Evolutionary conservation across 2,888 invertebrate species (phyloP).

Genomic region (Sclerodermus sp.): DNA sequence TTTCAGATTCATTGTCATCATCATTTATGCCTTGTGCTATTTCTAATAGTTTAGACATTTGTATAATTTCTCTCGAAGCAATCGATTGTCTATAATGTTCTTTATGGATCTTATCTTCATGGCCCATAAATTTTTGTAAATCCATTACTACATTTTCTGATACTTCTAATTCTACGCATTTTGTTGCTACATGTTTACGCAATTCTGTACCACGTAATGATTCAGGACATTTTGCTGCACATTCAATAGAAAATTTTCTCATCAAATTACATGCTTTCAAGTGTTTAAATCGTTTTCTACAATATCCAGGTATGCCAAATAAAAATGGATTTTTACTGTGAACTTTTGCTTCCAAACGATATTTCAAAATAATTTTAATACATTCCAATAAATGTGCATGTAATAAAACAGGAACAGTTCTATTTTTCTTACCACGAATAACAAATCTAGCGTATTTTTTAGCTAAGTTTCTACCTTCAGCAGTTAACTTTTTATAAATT

Average conservation of each 20-base stretch:
- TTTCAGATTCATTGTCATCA: neutral
- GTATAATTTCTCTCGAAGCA: neutral
- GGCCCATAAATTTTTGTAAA: neutral
- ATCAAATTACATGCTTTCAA: constrained; percentile 20
- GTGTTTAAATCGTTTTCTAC: constrained; percentile 3
- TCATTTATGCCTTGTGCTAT: neutral
- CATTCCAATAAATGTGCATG: constrained; percentile 11
- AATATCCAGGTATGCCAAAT: constrained; percentile 6
- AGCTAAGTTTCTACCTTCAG: constrained; percentile 2
- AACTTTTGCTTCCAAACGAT: constrained; percentile 5
- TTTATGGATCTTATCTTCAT: neutral
- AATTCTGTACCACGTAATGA: constrained; percentile 6
- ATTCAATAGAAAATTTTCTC: constrained; percentile 20
- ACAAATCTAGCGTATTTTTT: constrained; percentile 12
- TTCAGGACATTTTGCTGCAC: constrained; percentile 23
- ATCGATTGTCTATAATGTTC: neutral
- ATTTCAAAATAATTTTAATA: constrained; percentile 3
- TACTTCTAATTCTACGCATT: neutral
- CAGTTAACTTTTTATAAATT: constrained; percentile 3
- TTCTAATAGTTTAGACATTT: neutral
- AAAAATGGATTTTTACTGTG: constrained; percentile 10
- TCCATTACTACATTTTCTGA: neutral
- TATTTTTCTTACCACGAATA: constrained; percentile 17
- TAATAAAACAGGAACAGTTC: constrained; percentile 18
- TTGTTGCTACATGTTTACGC: neutral